A percentile compares a stretch with the other conserved stretches of the same genome.
Conservation (phyloP, 2,113 vertebrate genomes). For the Oceanodroma tethys region DNA sequence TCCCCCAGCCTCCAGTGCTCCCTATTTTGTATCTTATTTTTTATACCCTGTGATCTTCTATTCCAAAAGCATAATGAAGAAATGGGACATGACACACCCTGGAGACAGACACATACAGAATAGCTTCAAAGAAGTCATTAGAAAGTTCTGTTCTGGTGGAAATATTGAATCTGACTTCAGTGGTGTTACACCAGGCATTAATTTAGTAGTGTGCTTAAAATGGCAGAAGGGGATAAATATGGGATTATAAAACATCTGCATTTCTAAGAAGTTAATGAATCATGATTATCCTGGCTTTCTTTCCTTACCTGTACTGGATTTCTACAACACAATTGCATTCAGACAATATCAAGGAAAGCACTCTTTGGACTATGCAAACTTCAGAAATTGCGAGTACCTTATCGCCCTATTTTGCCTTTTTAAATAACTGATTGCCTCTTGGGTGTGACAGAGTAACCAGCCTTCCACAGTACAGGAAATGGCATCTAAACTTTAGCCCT, state of each 20-base stretch:
- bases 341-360: constrained; percentile 69
- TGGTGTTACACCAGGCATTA: neutral
- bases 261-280: neutral
- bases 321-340: constrained; percentile 80
- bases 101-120: neutral
- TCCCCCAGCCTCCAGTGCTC: neutral
- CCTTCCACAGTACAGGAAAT: neutral
- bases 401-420: neutral
- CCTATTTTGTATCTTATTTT: neutral
- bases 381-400: constrained; percentile 75
- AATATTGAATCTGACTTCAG: neutral
- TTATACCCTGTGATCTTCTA: neutral
- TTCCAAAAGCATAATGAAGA: neutral
- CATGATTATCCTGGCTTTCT: neutral
- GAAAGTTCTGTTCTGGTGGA: neutral
- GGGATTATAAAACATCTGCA: neutral
- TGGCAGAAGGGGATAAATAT: neutral
- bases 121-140: neutral
- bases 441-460: neutral
- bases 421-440: neutral
- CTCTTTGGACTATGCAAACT: constrained; percentile 76
- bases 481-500: neutral
- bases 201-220: neutral
- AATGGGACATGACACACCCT: neutral
- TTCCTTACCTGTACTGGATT: constrained; percentile 56